These are phyloP conservation scores for Neodiprion fabricii DNA, from an alignment of 1,140 invertebrate genomes.

Conservation along the genomic window DNA sequence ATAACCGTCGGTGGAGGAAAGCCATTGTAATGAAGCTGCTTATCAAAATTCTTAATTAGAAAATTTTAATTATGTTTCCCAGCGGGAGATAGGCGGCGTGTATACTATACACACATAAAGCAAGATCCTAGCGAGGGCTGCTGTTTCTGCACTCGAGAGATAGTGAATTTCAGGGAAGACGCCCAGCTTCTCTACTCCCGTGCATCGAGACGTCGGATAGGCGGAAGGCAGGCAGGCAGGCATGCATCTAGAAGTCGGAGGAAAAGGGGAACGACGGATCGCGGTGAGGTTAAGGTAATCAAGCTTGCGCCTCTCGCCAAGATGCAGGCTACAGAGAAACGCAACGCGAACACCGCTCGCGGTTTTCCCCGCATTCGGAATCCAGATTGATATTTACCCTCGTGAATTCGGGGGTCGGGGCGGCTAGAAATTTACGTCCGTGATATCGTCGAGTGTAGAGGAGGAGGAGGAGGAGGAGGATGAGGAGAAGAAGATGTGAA, in stretches of 20 bases:
- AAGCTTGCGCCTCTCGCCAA: neutral
- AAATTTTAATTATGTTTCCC: conserved; percentile 1
- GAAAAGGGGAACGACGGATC: neutral
- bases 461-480: neutral
- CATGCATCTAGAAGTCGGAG: neutral
- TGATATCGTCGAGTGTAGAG: neutral
- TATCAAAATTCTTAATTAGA: conserved; percentile 6
- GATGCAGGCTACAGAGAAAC: neutral
- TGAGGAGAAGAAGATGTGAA: neutral
- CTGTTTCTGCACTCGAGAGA: conserved; percentile 3
- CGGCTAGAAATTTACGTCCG: no score
- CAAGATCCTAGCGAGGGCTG: no score
- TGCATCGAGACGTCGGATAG: no score
- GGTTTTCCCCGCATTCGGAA: no score
- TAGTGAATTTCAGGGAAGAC: neutral
- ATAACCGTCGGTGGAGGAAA: no score
- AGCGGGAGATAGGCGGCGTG: neutral
- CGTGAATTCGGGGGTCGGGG: no score
- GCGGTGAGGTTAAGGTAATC: neutral
- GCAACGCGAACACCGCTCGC: no score
- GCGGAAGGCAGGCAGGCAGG: no score
- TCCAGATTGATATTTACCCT: no score
- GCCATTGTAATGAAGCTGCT: neutral
- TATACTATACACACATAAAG: no score
- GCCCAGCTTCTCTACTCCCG: neutral